These are phyloP conservation scores for Apamea anceps DNA, from an alignment of 2,888 invertebrate species.

Conservation along the genomic window DNA sequence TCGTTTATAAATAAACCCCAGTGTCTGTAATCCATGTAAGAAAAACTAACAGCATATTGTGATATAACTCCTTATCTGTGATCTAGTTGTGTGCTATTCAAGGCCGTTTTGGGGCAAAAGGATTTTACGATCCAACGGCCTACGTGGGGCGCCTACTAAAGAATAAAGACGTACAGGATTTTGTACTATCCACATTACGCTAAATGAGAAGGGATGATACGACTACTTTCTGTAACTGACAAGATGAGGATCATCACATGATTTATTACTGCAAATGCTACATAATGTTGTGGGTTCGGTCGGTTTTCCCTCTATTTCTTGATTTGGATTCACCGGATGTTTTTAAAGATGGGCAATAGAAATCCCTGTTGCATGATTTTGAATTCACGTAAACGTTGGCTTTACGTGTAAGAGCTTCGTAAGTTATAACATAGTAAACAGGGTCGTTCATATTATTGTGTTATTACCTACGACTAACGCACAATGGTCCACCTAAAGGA, in stretches of 20 bases:
- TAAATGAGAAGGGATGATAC: constrained; percentile 72
- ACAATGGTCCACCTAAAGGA: no score
- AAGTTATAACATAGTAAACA: not conserved
- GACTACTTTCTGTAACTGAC: constrained; percentile 72
- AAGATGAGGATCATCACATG: constrained; percentile 69
- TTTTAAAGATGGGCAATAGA: constrained; percentile 20
- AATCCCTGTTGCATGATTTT: not conserved
- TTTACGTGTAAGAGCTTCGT: not conserved
- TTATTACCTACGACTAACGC: not conserved
- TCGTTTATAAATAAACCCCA: not conserved
- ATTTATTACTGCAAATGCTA: constrained; percentile 68
- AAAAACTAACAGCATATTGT: constrained; percentile 73
- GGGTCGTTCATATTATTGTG: not conserved
- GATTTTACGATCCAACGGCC: constrained; percentile 76
- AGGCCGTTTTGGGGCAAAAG: constrained; percentile 75
- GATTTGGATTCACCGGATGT: constrained; percentile 33
- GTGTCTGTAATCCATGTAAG: constrained; percentile 62
- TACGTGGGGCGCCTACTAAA: constrained; percentile 75
- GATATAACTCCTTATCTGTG: constrained; percentile 76
- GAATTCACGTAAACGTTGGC: not conserved
- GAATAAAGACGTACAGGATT: constrained; percentile 71
- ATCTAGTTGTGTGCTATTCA: constrained; percentile 77
- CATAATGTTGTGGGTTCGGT: constrained; percentile 51
- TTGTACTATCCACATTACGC: constrained; percentile 73
- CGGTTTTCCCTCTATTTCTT: constrained; percentile 39